Percentiles rank a stretch among this genome's conserved stretches.
Conservation (phyloP, 2,113 vertebrate genomes). For the Onychorhynchus coronatus region DNA sequence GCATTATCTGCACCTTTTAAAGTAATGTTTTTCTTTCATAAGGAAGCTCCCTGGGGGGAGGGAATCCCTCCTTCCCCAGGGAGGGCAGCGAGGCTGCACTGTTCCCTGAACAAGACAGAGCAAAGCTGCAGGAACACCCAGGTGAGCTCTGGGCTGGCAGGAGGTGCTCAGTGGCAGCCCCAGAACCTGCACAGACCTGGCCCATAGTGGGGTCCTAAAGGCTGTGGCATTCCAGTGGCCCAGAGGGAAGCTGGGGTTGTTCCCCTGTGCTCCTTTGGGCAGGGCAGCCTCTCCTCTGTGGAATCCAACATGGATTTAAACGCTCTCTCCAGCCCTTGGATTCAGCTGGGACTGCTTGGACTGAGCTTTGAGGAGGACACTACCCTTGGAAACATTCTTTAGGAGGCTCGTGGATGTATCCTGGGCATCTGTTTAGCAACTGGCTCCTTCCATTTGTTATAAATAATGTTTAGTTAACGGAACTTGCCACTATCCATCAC, state of each 20-base stretch:
- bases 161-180: background rate
- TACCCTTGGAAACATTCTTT: background rate
- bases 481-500: background rate
- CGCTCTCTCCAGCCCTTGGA: background rate
- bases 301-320: background rate
- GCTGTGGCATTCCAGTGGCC: background rate
- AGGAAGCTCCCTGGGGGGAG: background rate
- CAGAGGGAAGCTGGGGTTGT: background rate
- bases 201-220: accelerated
- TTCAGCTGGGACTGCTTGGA: background rate
- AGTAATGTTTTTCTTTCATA: background rate
- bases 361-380: background rate
- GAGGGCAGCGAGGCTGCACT: background rate
- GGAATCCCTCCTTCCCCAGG: background rate
- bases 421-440: background rate
- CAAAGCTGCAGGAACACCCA: background rate
- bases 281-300: background rate
- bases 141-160: background rate
- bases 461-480: background rate
- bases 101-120: background rate
- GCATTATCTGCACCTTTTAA: constrained; percentile 46
- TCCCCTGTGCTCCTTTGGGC: background rate
- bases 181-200: background rate
- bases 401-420: background rate
- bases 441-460: background rate